Evolutionary conservation across 2,797 vertebrate genomes (phyloP), one percentile per base, ranked within the genome.

Genomic region (Galago senegalensis): DNA sequence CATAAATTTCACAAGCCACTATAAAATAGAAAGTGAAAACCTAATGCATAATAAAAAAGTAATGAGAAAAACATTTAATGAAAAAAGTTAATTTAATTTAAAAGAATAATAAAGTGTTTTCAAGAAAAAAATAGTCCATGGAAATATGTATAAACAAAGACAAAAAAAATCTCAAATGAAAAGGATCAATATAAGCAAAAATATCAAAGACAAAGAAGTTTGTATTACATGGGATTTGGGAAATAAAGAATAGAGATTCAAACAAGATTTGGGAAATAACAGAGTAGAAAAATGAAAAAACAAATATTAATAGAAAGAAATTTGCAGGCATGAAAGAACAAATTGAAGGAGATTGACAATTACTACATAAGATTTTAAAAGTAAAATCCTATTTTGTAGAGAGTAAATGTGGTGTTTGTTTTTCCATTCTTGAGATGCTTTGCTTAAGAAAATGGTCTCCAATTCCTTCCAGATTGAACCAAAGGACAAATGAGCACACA

Each of bases 131-230:
- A 1, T 27, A 85, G 56, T 75, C 9, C 65, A 20, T 29, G 82
- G 79, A 87, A 86, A 6, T 29, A 73, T 40, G 4, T 56, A 49
- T 9, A 2, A 60, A 20, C 46, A 88, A 77, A 96, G 31, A 9
- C 34, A 93, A 89, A 65, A 92, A 92, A 92, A 92, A 65, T 85
- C 18, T 56, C 65, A 90, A 69, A 83, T 60, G 56, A 95, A 85
- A 92, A 31, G 25, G 12, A 92, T 14, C 5, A 67, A 87, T n/a
- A 43, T 31, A 73, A 94, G 73, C 9, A 53, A 92, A 69, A 92
- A 16, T 2, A 49, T 61, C 49, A 29, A 73, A 53, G 2, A 60
- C 8, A 43, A 80, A 46, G 40, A 73, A 63, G 9, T 89, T 80
- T 93, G 83, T 82, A 76, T 67, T 40, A 53, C 49, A 53, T 53